phyloP scores from a whole-genome alignment of 2,113 vertebrate genomes.

The Synodontis membranacea region DNA sequence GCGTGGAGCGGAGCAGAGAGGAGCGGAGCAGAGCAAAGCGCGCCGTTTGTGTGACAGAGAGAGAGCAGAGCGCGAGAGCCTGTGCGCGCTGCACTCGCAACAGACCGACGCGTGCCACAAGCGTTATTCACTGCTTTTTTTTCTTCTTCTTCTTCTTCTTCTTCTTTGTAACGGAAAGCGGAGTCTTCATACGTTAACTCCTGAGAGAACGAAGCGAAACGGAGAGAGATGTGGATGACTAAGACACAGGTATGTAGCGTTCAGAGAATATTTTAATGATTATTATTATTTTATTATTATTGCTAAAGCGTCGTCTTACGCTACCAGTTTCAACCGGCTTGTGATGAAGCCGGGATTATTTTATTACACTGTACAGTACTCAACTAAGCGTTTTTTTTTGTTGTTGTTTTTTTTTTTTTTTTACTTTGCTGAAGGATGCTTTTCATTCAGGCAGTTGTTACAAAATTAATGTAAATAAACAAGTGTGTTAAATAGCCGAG shows the following conservation, averaged over 20 bases:
- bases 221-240: constrained; percentile 17
- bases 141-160: no score
- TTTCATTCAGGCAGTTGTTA: background rate
- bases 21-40: constrained; percentile 23
- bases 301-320: background rate
- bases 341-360: background rate
- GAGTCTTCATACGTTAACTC: background rate
- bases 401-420: background rate
- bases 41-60: constrained; percentile 54
- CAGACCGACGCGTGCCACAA: constrained; percentile 31
- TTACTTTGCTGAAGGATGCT: background rate
- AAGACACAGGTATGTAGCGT: constrained; percentile 42
- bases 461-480: constrained; percentile 11
- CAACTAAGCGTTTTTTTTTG: background rate
- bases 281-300: background rate
- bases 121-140: constrained; percentile 28
- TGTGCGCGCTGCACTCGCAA: constrained; percentile 65
- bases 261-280: constrained; percentile 5
- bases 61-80: constrained; percentile 52
- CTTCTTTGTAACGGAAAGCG: constrained; percentile 10
- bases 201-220: background rate
- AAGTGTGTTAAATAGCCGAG: background rate
- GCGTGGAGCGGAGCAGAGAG: constrained; percentile 50
- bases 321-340: background rate
- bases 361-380: background rate